phyloP scores from a whole-genome alignment of 2,888 invertebrate species.

The Bugula neritina region DNA sequence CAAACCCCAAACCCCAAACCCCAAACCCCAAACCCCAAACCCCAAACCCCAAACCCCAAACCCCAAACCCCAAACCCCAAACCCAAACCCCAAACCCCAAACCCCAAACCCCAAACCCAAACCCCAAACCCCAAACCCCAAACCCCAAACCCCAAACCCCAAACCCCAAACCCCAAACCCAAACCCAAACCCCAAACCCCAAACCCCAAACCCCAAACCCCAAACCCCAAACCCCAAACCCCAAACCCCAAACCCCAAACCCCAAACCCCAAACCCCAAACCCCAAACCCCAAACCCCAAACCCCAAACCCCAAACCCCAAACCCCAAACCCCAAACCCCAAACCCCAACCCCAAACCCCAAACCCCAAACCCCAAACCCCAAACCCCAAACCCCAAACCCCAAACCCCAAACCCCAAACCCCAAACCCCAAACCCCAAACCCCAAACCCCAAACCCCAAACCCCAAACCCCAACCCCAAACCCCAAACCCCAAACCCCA shows the following conservation, averaged over 20 bases:
- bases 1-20: neutral
- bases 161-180: neutral
- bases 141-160: neutral
- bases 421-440: neutral
- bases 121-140: neutral
- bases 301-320: neutral
- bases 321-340: neutral
- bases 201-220: neutral
- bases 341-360: neutral
- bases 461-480: neutral
- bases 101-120: neutral
- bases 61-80: neutral
- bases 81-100: neutral
- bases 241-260: neutral
- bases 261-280: neutral
- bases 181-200: neutral
- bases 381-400: neutral
- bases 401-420: neutral
- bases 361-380: neutral
- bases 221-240: neutral
- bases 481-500: neutral
- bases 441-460: neutral
- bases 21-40: neutral
- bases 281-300: neutral
- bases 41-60: neutral